Evolutionary conservation across 1,140 invertebrate genomes (phyloP).

Genomic region (Pseudoatta argentina): DNA sequence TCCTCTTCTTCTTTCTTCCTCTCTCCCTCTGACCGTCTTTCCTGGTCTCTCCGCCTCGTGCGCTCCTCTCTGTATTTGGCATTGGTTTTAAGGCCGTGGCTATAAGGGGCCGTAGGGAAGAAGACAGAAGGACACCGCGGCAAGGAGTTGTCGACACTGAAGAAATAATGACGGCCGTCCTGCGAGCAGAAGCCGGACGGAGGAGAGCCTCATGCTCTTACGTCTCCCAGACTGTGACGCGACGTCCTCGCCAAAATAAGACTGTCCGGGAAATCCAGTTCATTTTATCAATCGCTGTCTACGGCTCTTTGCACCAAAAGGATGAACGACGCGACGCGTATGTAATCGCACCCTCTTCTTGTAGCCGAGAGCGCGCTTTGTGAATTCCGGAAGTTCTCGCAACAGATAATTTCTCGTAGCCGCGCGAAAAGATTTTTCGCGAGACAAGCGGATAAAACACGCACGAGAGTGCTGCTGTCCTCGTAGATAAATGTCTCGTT

Average conservation of each 20-base stretch:
- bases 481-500: conserved; percentile 37
- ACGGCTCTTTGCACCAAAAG: conserved; percentile 68
- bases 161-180: conserved; percentile 77
- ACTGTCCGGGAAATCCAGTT: conserved; percentile 72
- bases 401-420: conserved; percentile 35
- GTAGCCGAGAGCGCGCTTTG: not conserved
- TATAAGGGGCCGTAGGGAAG: conserved; percentile 71
- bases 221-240: conserved; percentile 53
- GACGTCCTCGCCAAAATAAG: conserved; percentile 76
- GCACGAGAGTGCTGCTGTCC: conserved; percentile 49
- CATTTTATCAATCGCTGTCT: conserved; percentile 74
- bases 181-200: conserved; percentile 44
- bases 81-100: conserved; percentile 70
- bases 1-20: conserved; percentile 13
- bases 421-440: conserved; percentile 33
- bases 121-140: conserved; percentile 74
- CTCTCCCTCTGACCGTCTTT: not conserved
- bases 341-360: conserved; percentile 79
- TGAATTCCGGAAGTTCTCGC: conserved; percentile 27
- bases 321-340: conserved; percentile 73
- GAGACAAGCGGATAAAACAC: conserved; percentile 43
- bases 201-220: conserved; percentile 57
- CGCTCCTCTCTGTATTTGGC: conserved; percentile 74
- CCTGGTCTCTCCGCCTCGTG: not conserved
- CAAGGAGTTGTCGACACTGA: conserved; percentile 78